These are phyloP conservation scores for Leptinotarsa peninsularis DNA, from an alignment of 2,888 invertebrate genomes.

Conservation along the genomic window DNA sequence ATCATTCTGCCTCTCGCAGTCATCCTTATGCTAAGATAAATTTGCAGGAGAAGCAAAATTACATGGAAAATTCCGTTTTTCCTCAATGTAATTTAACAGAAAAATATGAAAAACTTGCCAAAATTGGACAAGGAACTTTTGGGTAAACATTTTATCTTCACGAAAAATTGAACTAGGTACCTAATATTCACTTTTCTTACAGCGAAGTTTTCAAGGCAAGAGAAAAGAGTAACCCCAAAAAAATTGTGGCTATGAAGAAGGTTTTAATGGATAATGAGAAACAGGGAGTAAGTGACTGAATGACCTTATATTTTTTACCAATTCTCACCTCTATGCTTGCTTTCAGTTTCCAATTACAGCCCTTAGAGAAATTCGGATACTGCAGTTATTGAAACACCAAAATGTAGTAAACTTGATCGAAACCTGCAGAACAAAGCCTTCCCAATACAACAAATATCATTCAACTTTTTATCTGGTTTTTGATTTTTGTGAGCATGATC, in stretches of 20 bases:
- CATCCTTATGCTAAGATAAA: constrained; percentile 59
- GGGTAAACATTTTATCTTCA: constrained; percentile 71
- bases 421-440: constrained; percentile 93
- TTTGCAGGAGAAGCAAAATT: constrained; percentile 66
- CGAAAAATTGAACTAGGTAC: no score
- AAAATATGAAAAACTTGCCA: constrained; percentile 96
- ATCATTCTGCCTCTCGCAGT: constrained; percentile 44
- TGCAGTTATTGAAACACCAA: constrained; percentile 94
- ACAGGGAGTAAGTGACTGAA: constrained; percentile 81
- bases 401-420: constrained; percentile 98
- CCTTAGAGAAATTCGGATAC: constrained; percentile 93
- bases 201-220: constrained; percentile 98
- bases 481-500: constrained; percentile 98
- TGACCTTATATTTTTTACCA: no score
- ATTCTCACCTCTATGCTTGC: background rate
- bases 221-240: constrained; percentile 85
- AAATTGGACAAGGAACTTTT: constrained; percentile 99
- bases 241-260: constrained; percentile 98
- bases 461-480: constrained; percentile 96
- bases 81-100: constrained; percentile 90
- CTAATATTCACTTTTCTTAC: constrained; percentile 43
- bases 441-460: constrained; percentile 77
- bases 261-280: constrained; percentile 99
- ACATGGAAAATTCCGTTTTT: constrained; percentile 86
- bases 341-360: constrained; percentile 97